Evolutionary conservation across 2,797 vertebrate species (phyloP), one percentile per base, ranked within the genome.

Genomic region (Poecilia gillii): DNA sequence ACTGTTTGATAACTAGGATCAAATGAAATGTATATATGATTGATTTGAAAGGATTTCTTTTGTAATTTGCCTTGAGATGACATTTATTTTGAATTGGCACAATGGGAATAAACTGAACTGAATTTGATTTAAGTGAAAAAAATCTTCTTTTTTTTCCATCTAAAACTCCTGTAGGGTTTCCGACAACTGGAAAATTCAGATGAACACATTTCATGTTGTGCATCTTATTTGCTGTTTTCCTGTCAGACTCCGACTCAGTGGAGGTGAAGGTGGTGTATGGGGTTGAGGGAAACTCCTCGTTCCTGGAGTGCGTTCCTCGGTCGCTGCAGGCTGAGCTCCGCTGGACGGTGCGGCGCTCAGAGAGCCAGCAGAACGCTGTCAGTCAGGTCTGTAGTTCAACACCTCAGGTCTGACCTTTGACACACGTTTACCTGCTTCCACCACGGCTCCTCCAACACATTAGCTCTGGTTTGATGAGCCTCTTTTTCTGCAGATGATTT

Each of bases 221-320:
- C 25, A 20, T 20, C 71, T 46, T 9, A 14, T 66, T 13, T 0
- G 47, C 36, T 73, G 0, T 41, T 55, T n/a, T 23, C 31, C 5
- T 0, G 0, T 74, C 91, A 97, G 96, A 86, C 7, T 76, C 70
- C 0, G 70, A 89, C 5, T 86, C 88, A 0, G 47, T 73, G 79
- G 93, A 94, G 45, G 92, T 95, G 74, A 96, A 94, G 87, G 16
- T 86, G 45, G 84, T 96, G 70, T 98, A 96, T 1, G 97, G 95
- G 0, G 96, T 98, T 43, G 96, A 97, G 86, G 96, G 94, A 39
- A 97, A 97, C 89, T 89, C 97, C 5, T 95, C 96, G 9, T 97
- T 97, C 89, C 92, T 98, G 8, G 97, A 97, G 90, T 98, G 97
- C 57, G 66, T 87, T 14, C 76, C 94, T 0, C 91, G 73, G 18